Evolutionary conservation across 2,888 invertebrate genomes (phyloP), one percentile per base, ranked within the genome.

Genomic region (Apodemia duryi): DNA sequence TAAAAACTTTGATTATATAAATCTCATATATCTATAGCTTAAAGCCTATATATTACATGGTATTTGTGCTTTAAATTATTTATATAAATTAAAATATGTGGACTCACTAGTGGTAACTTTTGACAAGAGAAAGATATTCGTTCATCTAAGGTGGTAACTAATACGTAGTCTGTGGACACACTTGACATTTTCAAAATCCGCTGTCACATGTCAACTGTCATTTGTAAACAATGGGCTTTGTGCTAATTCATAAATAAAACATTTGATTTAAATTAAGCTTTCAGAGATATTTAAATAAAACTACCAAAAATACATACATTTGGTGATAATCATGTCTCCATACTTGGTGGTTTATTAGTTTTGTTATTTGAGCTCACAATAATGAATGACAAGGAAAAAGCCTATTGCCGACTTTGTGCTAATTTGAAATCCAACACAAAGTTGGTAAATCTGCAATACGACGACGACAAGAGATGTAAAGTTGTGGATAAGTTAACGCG

Each of bases 331-430:
- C 0, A 57, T 57, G 57, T 13, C 2, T 57, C 10, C 4, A 57
- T 7, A 57, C 13, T 7, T 57, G 5, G 13, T 57, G 29, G 57
- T 32, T 35, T 32, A 29, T 11, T 11, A 57, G 32, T 29, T 57
- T 11, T 29, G 28, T 57, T 11, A 21, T n/a, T 60, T 41, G 9
- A 64, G 57, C 7, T 13, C 3, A 57, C 4, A 49, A 65, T 63
- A 10, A 69, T 71, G 68, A 66, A 65, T 63, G 64, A 21, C 5
- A 41, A 64, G 41, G 67, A 67, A 64, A 69, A 68, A 13, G 62
- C 66, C 1, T 69, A 71, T 66, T 74, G 75, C 62, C 68, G 74
- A 10, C 66, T 75, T 29, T 88, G 87, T 65, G 87, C 87, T 1
- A 75, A 79, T 68, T 67, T 72, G 38, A 85, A 82, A 68, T 76